Evolutionary conservation across 2,797 vertebrate genomes (phyloP), one percentile per base, ranked within the genome.

Genomic region (Pipistrellus pygmaeus): DNA sequence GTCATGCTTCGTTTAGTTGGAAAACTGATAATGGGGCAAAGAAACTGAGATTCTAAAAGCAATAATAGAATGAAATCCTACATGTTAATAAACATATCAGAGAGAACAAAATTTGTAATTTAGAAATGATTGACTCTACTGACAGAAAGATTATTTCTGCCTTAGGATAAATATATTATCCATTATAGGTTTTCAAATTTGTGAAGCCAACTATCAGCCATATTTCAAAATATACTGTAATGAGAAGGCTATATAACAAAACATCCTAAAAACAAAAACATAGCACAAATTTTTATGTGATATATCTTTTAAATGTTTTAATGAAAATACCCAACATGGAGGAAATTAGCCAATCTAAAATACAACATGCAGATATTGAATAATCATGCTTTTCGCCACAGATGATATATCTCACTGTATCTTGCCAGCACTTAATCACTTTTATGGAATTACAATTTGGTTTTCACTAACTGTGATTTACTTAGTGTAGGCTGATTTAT

Each of bases 401-500:
- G 97, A 97, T 97, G 95, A 98, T 97, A 95, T 96, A 98, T 97
- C 71, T 97, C 95, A 96, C 78, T 96, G 90, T 98, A 97, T 97
- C 90, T 96, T 97, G 95, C 89, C 93, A 97, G 93, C 91, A 92
- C 83, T 98, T 98, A 98, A 98, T 99, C 98, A 98, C 80, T 97
- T 93, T 98, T 97, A 98, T 98, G 93, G 95, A 98, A 98, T 98
- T 98, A 97, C 94, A 98, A 96, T 98, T 98, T 97, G 97, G 91
- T 98, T 98, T 98, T 98, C 97, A 97, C 97, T 98, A 98, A 98
- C 96, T 60, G 68, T 98, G 97, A 98, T 98, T 98, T 98, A 98
- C 97, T 97, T 98, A 97, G 95, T 97, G 92, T 88, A 62, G 77
- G 96, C 97, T 98, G 98, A 98, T 98, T 98, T 98, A 98, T 98